Evolutionary conservation across 2,888 invertebrate genomes (phyloP), one percentile per base, ranked within the genome.

Genomic region (Pedicia rivosa): DNA sequence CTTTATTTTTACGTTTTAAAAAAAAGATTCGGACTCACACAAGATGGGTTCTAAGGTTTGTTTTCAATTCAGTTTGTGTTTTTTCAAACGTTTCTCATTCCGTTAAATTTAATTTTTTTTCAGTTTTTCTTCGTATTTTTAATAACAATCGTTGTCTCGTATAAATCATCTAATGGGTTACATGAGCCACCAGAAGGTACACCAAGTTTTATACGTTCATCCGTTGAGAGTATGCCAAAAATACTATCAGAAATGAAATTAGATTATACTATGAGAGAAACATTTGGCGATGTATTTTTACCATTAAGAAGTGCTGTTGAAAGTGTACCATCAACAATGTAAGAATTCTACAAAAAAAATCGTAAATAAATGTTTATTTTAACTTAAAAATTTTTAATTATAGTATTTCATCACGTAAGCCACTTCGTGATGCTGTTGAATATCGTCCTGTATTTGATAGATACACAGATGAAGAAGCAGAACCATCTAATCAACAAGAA

Each of bases 281-380:
- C 49, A 3, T 57, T 54, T 40, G 59, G 59, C 1, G 56, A 59
- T 5, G 42, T 51, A 3, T 58, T 57, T 40, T 51, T 75, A 35
- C 84, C 84, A 0, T 62, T 84, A 40, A 66, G 86, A 40, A 68
- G 73, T 33, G 82, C 86, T 2, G 81, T 86, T 3, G 84, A 86
- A 59, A 78, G 71, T 49, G 61, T 77, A 39, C 79, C 79, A 7
- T n/a, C n/a, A n/a, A n/a, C n/a, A n/a, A n/a, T n/a, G n/a, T n/a
- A n/a, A n/a, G n/a, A n/a, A n/a, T n/a, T n/a, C n/a, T n/a, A n/a
- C n/a, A n/a, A n/a, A n/a, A n/a, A n/a, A n/a, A n/a, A n/a, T n/a
- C n/a, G n/a, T n/a, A n/a, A n/a, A n/a, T n/a, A n/a, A n/a, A n/a
- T n/a, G n/a, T n/a, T n/a, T n/a, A n/a, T n/a, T n/a, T n/a, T n/a